phyloP scores from a whole-genome alignment of 37 sponge, comb jelly and placozoan genomes.

The Agelas oroides region DNA sequence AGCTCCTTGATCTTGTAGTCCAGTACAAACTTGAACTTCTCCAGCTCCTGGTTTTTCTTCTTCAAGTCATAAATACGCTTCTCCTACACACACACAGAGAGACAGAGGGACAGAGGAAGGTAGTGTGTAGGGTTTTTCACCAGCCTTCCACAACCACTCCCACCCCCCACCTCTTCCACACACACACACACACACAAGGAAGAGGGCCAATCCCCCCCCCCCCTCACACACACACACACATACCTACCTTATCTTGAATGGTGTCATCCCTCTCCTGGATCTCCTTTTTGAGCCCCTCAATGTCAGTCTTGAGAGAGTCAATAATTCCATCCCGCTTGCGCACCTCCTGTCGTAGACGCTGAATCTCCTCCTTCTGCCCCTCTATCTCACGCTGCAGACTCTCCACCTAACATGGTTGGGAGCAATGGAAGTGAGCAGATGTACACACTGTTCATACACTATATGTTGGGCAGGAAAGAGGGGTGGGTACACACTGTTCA shows the following conservation, averaged over 20 bases:
- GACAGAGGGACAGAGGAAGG: too few species aligned
- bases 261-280: slow-evolving; percentile 99
- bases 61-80: slow-evolving; percentile 97
- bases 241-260: slow-evolving; percentile 86
- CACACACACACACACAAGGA: too few species aligned
- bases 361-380: slow-evolving; percentile 80
- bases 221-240: background rate
- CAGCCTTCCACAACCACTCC: too few species aligned
- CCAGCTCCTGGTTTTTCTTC: slow-evolving; percentile 99
- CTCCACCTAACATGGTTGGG: slow-evolving; percentile 52
- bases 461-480: too few species aligned
- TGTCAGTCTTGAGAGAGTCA: slow-evolving; percentile 91
- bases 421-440: background rate
- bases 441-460: too few species aligned
- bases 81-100: slow-evolving; percentile 60
- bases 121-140: too few species aligned
- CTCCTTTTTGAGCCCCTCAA: slow-evolving; percentile 94
- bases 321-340: slow-evolving; percentile 91
- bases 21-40: slow-evolving; percentile 99
- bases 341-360: slow-evolving; percentile 81
- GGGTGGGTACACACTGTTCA: too few species aligned
- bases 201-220: too few species aligned
- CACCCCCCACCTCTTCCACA: too few species aligned
- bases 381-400: slow-evolving; percentile 91
- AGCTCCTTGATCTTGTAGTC: slow-evolving; percentile 99